These are phyloP conservation scores for Thamnophis sirtalis DNA, from an alignment of 2,113 vertebrate species.

Conservation along the genomic window DNA sequence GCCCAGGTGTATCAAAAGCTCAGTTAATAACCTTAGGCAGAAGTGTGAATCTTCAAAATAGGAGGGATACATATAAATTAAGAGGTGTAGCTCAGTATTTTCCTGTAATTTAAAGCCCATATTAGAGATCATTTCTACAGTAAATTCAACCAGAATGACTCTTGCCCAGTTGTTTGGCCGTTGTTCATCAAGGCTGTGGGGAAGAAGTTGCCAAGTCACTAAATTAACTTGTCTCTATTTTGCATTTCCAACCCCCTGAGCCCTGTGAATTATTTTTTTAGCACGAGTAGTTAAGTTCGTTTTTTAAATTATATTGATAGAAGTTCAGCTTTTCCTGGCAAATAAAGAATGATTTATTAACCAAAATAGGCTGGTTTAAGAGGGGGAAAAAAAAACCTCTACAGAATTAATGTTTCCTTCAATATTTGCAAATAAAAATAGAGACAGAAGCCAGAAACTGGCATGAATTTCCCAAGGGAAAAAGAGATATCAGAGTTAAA, in stretches of 20 bases:
- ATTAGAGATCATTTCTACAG: slow-evolving; percentile 56
- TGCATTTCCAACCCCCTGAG: slow-evolving; percentile 37
- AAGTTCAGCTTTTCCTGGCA: slow-evolving; percentile 24
- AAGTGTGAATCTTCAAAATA: background rate
- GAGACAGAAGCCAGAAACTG: slow-evolving; percentile 9
- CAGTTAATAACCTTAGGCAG: background rate
- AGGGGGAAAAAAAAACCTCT: background rate
- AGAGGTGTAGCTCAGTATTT: slow-evolving; percentile 38
- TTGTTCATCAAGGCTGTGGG: slow-evolving; percentile 51
- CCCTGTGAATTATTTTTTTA: slow-evolving; percentile 51
- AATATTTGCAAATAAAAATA: background rate
- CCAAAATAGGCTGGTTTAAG: background rate
- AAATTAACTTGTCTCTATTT: slow-evolving; percentile 50
- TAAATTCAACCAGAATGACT: slow-evolving; percentile 59
- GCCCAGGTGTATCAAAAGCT: background rate
- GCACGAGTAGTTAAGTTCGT: slow-evolving; percentile 40
- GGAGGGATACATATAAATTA: slow-evolving; percentile 37
- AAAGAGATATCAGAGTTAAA: slow-evolving; percentile 47
- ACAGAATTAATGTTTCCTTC: background rate
- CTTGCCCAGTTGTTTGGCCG: slow-evolving; percentile 53
- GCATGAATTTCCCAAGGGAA: slow-evolving; percentile 37
- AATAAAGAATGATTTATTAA: slow-evolving; percentile 29
- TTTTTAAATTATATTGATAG: slow-evolving; percentile 42
- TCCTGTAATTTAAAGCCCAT: slow-evolving; percentile 48
- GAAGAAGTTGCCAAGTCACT: slow-evolving; percentile 46